Evolutionary conservation across 92 coral and sea anemone species (phyloP).

Genomic region (Epizoanthus scotinus): DNA sequence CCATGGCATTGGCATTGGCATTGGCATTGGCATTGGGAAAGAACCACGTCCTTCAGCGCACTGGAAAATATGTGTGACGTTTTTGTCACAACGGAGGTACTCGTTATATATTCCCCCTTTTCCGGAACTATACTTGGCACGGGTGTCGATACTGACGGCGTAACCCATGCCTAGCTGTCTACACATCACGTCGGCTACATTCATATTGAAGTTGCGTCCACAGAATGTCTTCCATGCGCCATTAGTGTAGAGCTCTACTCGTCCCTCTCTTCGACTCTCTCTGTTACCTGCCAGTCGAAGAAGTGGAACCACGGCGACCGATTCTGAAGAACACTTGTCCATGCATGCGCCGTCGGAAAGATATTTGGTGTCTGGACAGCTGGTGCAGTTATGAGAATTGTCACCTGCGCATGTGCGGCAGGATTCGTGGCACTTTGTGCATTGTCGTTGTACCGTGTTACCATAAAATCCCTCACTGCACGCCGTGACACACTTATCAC

Average conservation of each 20-base stretch:
- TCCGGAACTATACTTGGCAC: slow-evolving; percentile 63
- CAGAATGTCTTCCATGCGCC: slow-evolving; percentile 72
- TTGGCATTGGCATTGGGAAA: too few relatives aligned
- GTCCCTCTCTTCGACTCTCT: slow-evolving; percentile 65
- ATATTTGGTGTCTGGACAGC: slow-evolving; percentile 66
- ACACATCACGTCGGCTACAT: slow-evolving; percentile 77
- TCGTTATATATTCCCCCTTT: slow-evolving; percentile 62
- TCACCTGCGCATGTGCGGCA: slow-evolving; percentile 88
- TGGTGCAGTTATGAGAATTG: slow-evolving; percentile 58
- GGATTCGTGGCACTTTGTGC: slow-evolving; percentile 59
- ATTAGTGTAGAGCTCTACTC: slow-evolving; percentile 51
- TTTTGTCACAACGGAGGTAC: slow-evolving; percentile 57
- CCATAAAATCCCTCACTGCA: slow-evolving; percentile 90
- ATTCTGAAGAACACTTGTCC: slow-evolving; percentile 28
- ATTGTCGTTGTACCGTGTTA: slow-evolving; percentile 54
- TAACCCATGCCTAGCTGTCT: slow-evolving; percentile 77
- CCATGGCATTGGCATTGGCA: neutral
- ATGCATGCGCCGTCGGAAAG: slow-evolving; percentile 56
- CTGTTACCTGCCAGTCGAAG: slow-evolving; percentile 78
- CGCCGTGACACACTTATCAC: slow-evolving; percentile 51
- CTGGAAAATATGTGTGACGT: slow-evolving; percentile 61
- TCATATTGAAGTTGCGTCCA: slow-evolving; percentile 65
- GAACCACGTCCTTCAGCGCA: slow-evolving; percentile 50
- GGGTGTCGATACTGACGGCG: slow-evolving; percentile 60
- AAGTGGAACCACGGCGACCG: slow-evolving; percentile 56